phyloP scores from a whole-genome alignment of 1,140 invertebrate genomes.

The Episyrphus balteatus region DNA sequence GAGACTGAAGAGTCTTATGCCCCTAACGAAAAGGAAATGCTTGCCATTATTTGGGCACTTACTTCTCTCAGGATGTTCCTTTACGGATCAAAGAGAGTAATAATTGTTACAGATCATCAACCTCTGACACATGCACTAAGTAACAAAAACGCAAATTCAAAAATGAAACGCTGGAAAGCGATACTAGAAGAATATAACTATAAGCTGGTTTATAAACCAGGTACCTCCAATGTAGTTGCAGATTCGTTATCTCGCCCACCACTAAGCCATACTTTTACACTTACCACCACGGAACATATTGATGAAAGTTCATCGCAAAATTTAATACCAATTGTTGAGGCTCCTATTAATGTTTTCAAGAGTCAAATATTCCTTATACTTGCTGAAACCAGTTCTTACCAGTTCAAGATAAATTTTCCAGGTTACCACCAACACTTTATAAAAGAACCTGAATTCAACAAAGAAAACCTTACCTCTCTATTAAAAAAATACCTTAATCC shows the following conservation, averaged over 20 bases:
- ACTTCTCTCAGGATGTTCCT: slow-evolving; percentile 36
- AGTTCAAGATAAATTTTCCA: slow-evolving; percentile 1
- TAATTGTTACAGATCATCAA: slow-evolving; percentile 11
- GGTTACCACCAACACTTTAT: slow-evolving; percentile 3
- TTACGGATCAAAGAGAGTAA: slow-evolving; percentile 24
- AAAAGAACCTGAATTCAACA: neutral
- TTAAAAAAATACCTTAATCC: slow-evolving; percentile 3
- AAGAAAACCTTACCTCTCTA: slow-evolving; percentile 2
- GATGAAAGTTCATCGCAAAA: slow-evolving; percentile 6
- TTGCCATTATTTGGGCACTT: slow-evolving; percentile 26
- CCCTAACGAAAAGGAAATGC: slow-evolving; percentile 38
- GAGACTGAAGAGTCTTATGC: slow-evolving; percentile 17
- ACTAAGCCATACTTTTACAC: neutral
- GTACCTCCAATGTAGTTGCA: slow-evolving; percentile 25
- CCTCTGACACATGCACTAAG: slow-evolving; percentile 27
- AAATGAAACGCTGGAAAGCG: slow-evolving; percentile 21
- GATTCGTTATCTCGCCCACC: slow-evolving; percentile 19
- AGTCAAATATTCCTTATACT: slow-evolving; percentile 7
- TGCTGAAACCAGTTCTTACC: neutral
- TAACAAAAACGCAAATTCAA: slow-evolving; percentile 27
- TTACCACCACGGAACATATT: slow-evolving; percentile 1
- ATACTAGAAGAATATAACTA: slow-evolving; percentile 19
- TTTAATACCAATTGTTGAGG: slow-evolving; percentile 3
- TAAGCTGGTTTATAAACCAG: slow-evolving; percentile 34
- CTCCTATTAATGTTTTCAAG: slow-evolving; percentile 8